These are phyloP conservation scores for Wiebesia pumilae DNA, from an alignment of 1,140 invertebrate genomes.

Conservation along the genomic window DNA sequence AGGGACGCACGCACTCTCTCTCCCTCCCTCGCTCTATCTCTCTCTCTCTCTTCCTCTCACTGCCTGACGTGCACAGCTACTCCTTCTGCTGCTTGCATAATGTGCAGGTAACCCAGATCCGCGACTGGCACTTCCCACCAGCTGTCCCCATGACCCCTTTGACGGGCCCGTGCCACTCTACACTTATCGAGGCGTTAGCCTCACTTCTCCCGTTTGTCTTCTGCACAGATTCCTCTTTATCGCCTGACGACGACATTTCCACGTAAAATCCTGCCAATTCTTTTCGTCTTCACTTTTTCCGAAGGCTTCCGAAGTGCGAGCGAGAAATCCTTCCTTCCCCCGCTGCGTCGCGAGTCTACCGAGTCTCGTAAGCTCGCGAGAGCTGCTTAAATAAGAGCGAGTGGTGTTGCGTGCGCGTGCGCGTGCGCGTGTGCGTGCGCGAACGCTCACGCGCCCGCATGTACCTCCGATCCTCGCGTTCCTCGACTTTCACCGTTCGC, in stretches of 20 bases:
- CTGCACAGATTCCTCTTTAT: too few species aligned
- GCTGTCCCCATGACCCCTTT: constrained; percentile 67
- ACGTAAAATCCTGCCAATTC: neutral
- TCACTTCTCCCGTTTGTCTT: too few species aligned
- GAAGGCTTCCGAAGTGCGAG: neutral
- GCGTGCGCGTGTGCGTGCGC: too few species aligned
- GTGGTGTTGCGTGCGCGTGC: too few species aligned
- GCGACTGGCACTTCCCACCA: constrained; percentile 66
- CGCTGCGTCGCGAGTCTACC: neutral
- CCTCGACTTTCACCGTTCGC: neutral
- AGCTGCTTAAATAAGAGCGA: too few species aligned
- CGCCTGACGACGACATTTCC: neutral
- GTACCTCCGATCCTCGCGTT: neutral
- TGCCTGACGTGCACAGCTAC: neutral
- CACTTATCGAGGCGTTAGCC: constrained; percentile 41
- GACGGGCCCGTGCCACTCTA: constrained; percentile 45
- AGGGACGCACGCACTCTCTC: too few species aligned
- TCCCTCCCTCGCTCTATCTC: neutral
- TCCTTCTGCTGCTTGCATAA: constrained; percentile 70
- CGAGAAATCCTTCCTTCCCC: neutral
- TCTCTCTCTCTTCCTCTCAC: neutral
- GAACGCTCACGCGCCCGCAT: too few species aligned
- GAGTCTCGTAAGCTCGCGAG: neutral
- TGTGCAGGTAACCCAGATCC: constrained; percentile 72
- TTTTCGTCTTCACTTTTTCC: neutral